A percentile compares a stretch with the other conserved stretches of the same genome.
Evolutionary conservation across 2,888 invertebrate genomes (phyloP).

Genomic region (Therioaphis trifolii): DNA sequence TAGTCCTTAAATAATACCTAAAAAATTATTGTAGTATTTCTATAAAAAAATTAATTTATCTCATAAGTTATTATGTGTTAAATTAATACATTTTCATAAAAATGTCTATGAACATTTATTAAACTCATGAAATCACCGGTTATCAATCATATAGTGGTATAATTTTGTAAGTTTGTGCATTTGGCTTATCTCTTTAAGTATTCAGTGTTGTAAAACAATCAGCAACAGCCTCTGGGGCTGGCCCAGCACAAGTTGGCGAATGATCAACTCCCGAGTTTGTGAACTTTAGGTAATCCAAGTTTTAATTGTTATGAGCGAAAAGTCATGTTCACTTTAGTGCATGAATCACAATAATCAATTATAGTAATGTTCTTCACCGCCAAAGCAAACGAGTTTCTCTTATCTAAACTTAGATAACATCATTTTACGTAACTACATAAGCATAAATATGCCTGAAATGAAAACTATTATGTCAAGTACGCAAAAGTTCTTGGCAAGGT

Average conservation of each 20-base stretch:
- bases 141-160: slow-evolving; percentile 33
- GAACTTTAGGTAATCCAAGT: slow-evolving; percentile 56
- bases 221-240: slow-evolving; percentile 23
- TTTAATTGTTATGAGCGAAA: slow-evolving; percentile 60
- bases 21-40: too few species aligned
- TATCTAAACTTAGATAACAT: slow-evolving; percentile 1
- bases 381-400: neutral
- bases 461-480: slow-evolving; percentile 1
- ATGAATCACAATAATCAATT: slow-evolving; percentile 59
- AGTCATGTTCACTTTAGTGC: slow-evolving; percentile 29
- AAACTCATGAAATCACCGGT: neutral
- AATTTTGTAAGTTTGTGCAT: slow-evolving; percentile 29
- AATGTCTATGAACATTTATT: too few species aligned
- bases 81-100: too few species aligned
- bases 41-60: too few species aligned
- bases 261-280: slow-evolving; percentile 50
- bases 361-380: slow-evolving; percentile 19
- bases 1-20: too few species aligned
- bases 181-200: slow-evolving; percentile 20
- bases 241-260: slow-evolving; percentile 27
- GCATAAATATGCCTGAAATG: slow-evolving; percentile 15
- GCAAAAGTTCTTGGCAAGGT: too few species aligned
- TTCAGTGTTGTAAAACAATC: slow-evolving; percentile 48
- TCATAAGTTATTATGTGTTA: too few species aligned
- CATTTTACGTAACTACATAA: neutral